These are phyloP conservation scores for Alentia gelatinosa DNA, from an alignment of 2,888 invertebrate species.

Conservation along the genomic window DNA sequence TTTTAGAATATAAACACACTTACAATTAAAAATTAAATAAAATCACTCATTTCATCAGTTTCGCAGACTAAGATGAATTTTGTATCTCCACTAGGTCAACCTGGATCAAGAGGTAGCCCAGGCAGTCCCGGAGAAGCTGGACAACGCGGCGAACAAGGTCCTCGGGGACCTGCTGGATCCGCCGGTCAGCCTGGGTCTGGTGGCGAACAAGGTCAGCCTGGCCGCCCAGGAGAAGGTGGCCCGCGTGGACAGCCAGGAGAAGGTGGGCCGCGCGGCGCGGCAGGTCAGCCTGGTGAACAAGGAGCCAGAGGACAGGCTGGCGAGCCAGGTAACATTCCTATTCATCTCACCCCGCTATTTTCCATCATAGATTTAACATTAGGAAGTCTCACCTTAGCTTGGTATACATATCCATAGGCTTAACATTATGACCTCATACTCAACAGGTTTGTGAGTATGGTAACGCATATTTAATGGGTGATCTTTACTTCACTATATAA, in stretches of 20 bases:
- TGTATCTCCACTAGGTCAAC: not conserved
- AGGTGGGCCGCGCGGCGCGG: slow-evolving; percentile 38
- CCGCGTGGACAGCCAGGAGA: slow-evolving; percentile 54
- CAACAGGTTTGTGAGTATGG: no score
- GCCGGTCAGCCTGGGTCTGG: slow-evolving; percentile 54
- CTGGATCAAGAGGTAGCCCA: slow-evolving; percentile 57
- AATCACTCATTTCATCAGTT: no score
- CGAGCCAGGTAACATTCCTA: not conserved
- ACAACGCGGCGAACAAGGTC: slow-evolving; percentile 84
- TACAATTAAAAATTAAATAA: no score
- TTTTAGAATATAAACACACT: no score
- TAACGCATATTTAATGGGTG: no score
- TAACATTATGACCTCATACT: no score
- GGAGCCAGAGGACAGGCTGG: slow-evolving; percentile 52
- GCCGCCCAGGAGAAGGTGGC: slow-evolving; percentile 53
- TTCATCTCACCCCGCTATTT: no score
- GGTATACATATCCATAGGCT: no score
- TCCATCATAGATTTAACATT: no score
- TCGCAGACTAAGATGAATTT: not conserved
- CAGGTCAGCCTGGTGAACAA: slow-evolving; percentile 54
- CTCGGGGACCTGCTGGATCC: slow-evolving; percentile 52
- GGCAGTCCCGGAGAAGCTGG: slow-evolving; percentile 87
- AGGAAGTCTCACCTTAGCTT: no score
- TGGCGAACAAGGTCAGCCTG: no score
- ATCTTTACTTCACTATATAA: no score